Conservation (phyloP, 2,888 invertebrate species). For the Caenorhabditis panamensis region DNA sequence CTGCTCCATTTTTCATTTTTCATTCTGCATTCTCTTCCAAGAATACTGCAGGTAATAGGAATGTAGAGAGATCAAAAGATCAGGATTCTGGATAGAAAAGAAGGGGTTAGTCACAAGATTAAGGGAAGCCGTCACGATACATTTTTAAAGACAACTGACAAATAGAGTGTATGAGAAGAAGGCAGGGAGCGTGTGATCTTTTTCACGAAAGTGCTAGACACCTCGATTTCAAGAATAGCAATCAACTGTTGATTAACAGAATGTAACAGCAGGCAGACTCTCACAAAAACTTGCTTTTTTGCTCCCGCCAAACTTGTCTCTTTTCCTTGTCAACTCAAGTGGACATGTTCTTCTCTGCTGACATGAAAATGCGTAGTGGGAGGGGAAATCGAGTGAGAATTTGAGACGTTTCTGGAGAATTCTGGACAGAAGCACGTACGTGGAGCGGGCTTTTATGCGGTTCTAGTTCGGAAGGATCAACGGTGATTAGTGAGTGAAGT, state of each 20-base stretch:
- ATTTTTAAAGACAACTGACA: not conserved
- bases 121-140: not conserved
- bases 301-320: not conserved
- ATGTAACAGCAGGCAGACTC: too few relatives aligned
- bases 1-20: not conserved
- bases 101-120: not conserved
- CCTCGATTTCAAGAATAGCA: too few relatives aligned
- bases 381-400: conserved; percentile 1
- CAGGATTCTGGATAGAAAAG: not conserved
- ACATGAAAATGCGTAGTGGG: conserved; percentile 3
- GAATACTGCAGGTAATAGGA: too few relatives aligned
- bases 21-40: not conserved
- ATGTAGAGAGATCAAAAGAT: not conserved
- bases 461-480: too few relatives aligned
- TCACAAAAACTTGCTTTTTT: not conserved
- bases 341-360: conserved; percentile 4
- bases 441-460: not conserved
- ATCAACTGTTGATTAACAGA: not conserved
- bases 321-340: not conserved
- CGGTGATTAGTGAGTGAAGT: too few relatives aligned
- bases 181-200: too few relatives aligned
- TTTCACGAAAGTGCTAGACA: too few relatives aligned
- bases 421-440: not conserved
- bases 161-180: not conserved
- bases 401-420: conserved; percentile 3